phyloP scores from a whole-genome alignment of 53 echinoderm and acorn worm species.

The Apostichopus leukothele region DNA sequence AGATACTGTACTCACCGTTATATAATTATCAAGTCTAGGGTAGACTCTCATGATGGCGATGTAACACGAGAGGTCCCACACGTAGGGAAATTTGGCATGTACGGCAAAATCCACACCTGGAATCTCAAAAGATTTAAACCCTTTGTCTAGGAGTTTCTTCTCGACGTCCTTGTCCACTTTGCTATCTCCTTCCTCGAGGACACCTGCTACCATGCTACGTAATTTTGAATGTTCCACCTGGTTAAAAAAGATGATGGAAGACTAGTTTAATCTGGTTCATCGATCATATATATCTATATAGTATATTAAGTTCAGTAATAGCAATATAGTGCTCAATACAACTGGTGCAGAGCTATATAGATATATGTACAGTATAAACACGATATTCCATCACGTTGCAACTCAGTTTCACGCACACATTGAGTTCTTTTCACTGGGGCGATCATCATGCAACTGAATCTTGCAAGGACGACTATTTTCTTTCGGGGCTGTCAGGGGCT shows the following conservation, averaged over 20 bases:
- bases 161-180: constrained; percentile 59
- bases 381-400: too few relatives aligned
- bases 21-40: constrained; percentile 60
- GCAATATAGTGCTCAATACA: too few relatives aligned
- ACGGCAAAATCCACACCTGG: constrained; percentile 72
- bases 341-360: too few relatives aligned
- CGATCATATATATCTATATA: too few relatives aligned
- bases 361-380: too few relatives aligned
- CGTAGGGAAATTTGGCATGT: constrained; percentile 71
- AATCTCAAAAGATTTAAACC: constrained; percentile 62
- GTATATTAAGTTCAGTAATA: too few relatives aligned
- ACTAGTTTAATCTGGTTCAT: not conserved
- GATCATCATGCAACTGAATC: too few relatives aligned
- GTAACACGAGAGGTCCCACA: constrained; percentile 65
- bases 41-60: constrained; percentile 72
- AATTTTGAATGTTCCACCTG: constrained; percentile 60
- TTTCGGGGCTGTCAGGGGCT: too few relatives aligned
- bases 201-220: constrained; percentile 73
- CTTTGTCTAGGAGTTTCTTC: constrained; percentile 51
- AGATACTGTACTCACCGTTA: constrained; percentile 55
- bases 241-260: constrained; percentile 18
- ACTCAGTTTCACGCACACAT: too few relatives aligned
- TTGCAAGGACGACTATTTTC: too few relatives aligned
- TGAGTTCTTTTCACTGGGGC: too few relatives aligned
- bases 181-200: constrained; percentile 72